Conservation (phyloP, 2,797 vertebrate genomes). For the Thunnus albacares region DNA sequence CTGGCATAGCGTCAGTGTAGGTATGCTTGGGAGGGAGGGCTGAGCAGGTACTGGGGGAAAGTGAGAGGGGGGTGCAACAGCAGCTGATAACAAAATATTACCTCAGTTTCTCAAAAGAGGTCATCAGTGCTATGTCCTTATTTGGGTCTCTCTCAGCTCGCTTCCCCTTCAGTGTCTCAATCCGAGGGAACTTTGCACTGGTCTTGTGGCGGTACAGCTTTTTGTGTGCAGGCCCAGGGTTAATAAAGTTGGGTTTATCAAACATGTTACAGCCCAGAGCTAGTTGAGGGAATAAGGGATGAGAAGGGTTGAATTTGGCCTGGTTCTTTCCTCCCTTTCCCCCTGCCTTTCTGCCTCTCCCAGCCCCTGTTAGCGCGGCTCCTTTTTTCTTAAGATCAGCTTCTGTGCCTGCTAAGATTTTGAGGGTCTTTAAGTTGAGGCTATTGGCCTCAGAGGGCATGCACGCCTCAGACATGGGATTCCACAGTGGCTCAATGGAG, state of each 20-base stretch:
- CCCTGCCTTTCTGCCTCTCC: slow-evolving; percentile 92
- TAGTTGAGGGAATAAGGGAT: slow-evolving; percentile 90
- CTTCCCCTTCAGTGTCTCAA: slow-evolving; percentile 98
- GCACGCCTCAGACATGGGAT: slow-evolving; percentile 92
- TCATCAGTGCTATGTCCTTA: slow-evolving; percentile 97
- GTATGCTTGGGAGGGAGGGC: slow-evolving; percentile 91
- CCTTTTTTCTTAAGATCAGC: slow-evolving; percentile 97
- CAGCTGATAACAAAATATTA: slow-evolving; percentile 98
- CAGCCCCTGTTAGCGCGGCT: slow-evolving; percentile 83
- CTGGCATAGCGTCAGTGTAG: slow-evolving; percentile 91
- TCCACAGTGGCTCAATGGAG: slow-evolving; percentile 98
- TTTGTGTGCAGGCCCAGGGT: slow-evolving; percentile 98
- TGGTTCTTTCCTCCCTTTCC: slow-evolving; percentile 94
- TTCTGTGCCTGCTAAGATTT: slow-evolving; percentile 97
- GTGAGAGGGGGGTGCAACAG: slow-evolving; percentile 91
- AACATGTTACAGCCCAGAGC: slow-evolving; percentile 94
- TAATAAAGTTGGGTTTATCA: slow-evolving; percentile 97
- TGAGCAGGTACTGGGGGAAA: slow-evolving; percentile 90
- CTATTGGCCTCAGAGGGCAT: slow-evolving; percentile 95
- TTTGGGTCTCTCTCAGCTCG: slow-evolving; percentile 93
- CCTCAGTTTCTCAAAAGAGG: slow-evolving; percentile 99
- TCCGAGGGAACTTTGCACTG: slow-evolving; percentile 96
- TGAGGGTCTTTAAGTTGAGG: slow-evolving; percentile 98
- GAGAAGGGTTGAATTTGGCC: slow-evolving; percentile 89
- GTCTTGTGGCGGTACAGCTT: slow-evolving; percentile 99